Conservation (phyloP, 1,140 invertebrate genomes). For the Littorina saxatilis region DNA sequence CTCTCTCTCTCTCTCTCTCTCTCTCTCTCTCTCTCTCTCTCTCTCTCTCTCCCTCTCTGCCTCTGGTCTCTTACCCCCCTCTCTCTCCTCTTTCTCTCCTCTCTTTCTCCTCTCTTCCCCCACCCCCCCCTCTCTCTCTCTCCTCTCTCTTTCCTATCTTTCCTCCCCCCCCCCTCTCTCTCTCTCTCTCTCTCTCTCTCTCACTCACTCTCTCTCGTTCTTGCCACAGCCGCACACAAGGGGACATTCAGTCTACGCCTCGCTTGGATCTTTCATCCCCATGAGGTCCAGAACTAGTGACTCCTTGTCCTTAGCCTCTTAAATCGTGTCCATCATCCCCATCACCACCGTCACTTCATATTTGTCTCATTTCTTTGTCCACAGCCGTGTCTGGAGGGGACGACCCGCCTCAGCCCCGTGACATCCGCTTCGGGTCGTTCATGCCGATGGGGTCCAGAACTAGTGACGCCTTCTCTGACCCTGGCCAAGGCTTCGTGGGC, state of each 20-base stretch:
- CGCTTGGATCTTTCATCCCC: too few species aligned
- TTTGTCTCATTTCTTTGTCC: background rate
- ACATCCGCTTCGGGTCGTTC: conserved; percentile 56
- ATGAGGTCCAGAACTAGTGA: too few species aligned
- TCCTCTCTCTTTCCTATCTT: conserved; percentile 3
- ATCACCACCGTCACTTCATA: too few species aligned
- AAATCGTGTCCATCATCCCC: too few species aligned
- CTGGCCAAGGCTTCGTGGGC: conserved; percentile 54
- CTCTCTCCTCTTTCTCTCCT: background rate
- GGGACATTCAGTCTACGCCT: too few species aligned
- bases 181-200: conserved; percentile 2
- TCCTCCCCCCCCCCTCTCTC: background rate
- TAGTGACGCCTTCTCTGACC: conserved; percentile 47
- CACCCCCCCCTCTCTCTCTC: background rate
- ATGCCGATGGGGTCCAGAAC: conserved; percentile 48
- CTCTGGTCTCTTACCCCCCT: background rate
- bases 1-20: background rate
- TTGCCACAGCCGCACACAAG: too few species aligned
- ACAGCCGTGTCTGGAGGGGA: conserved; percentile 47
- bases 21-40: background rate
- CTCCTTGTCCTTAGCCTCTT: too few species aligned
- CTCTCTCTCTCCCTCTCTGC: background rate
- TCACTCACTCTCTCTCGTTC: background rate
- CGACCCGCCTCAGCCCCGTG: conserved; percentile 45
- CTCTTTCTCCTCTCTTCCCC: background rate